Percentiles rank a stretch among this genome's conserved stretches.
Evolutionary conservation across 2,797 vertebrate genomes (phyloP).

Genomic region (Poeciliopsis infans): DNA sequence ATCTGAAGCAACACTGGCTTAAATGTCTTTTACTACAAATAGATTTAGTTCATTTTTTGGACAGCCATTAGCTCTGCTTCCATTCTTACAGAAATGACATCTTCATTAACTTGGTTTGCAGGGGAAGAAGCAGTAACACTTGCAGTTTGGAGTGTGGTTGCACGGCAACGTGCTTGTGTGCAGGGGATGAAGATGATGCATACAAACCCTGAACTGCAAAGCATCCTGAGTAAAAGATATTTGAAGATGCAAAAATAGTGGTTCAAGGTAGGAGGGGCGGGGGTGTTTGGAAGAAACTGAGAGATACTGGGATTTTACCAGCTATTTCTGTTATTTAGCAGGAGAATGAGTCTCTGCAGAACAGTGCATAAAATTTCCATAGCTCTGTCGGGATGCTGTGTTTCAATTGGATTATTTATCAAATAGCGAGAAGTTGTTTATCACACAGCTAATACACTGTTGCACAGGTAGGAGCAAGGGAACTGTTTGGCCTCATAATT

Average conservation of each 20-base stretch:
- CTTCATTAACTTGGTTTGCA: conserved; percentile 38
- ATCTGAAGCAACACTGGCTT: conserved; percentile 28
- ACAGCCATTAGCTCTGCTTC: conserved; percentile 11
- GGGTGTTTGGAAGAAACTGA: conserved; percentile 33
- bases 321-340: conserved; percentile 61
- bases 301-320: conserved; percentile 67
- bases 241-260: conserved; percentile 46
- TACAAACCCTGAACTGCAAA: conserved; percentile 37
- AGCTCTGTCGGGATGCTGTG: conserved; percentile 73
- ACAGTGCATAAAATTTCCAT: conserved; percentile 79
- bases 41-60: conserved; percentile 4
- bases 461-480: conserved; percentile 61
- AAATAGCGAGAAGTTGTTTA: conserved; percentile 78
- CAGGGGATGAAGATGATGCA: conserved; percentile 4
- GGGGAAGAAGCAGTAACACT: conserved; percentile 12
- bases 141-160: conserved; percentile 7
- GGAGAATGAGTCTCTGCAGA: conserved; percentile 59
- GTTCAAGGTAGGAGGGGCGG: conserved; percentile 31
- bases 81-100: conserved; percentile 31
- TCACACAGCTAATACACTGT: conserved; percentile 72
- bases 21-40: not conserved
- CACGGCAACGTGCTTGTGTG: conserved; percentile 43
- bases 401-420: conserved; percentile 83
- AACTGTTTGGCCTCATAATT: conserved; percentile 56
- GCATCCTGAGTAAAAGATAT: conserved; percentile 36